Percentiles rank a stretch among this genome's conserved stretches.
Conservation (phyloP, 1,140 invertebrate species). For the Batillaria attramentaria region DNA sequence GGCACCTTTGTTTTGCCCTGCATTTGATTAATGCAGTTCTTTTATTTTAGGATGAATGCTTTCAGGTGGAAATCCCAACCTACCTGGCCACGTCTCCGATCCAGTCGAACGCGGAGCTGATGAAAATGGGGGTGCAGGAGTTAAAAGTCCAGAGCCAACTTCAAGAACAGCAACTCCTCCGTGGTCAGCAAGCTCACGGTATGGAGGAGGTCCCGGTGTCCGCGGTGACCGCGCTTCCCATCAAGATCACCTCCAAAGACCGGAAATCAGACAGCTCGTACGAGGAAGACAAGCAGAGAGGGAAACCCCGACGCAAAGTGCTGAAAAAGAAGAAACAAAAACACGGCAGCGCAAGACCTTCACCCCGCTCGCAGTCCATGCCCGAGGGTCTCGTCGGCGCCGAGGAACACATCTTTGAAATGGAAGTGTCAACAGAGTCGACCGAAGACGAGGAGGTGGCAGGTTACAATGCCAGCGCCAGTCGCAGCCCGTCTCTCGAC, state of each 20-base stretch:
- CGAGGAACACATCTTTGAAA: conserved; percentile 68
- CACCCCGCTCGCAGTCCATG: conserved; percentile 40
- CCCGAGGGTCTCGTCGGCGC: conserved; percentile 29
- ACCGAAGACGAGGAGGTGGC: conserved; percentile 56
- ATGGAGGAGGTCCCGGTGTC: not conserved
- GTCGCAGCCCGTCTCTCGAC: conserved; percentile 36
- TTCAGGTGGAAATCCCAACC: conserved; percentile 59
- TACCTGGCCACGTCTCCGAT: conserved; percentile 73
- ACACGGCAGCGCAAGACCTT: conserved; percentile 8
- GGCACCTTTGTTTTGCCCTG: not conserved
- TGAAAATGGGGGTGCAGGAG: conserved; percentile 62
- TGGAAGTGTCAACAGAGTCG: conserved; percentile 77
- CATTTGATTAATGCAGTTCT: conserved; percentile 12
- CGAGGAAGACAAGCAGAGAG: conserved; percentile 42
- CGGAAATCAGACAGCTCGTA: conserved; percentile 38
- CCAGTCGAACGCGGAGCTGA: conserved; percentile 53
- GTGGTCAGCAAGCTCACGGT: not conserved
- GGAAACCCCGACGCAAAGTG: conserved; percentile 51
- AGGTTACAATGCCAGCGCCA: conserved; percentile 23
- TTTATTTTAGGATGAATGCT: conserved; percentile 34
- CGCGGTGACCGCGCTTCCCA: not conserved
- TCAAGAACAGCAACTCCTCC: not conserved
- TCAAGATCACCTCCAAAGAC: conserved; percentile 28
- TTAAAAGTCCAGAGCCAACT: conserved; percentile 46
- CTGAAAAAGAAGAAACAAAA: conserved; percentile 50